Evolutionary conservation across 2,113 vertebrate genomes (phyloP).

Genomic region (Lichenostomus cassidix): DNA sequence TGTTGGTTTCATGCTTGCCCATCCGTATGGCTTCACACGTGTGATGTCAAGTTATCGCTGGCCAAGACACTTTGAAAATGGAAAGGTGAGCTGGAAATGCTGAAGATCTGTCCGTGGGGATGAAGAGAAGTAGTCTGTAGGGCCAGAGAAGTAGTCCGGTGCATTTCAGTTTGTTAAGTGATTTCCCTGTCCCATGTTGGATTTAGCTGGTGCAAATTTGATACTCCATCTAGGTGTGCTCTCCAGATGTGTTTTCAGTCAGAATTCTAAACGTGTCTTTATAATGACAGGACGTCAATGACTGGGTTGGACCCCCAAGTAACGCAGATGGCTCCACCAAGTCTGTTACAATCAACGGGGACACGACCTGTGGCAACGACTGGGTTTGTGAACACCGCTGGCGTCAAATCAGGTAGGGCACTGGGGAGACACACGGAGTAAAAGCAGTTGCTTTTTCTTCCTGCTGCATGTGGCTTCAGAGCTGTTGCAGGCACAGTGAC

Average conservation of each 20-base stretch:
- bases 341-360: slow-evolving; percentile 83
- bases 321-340: slow-evolving; percentile 81
- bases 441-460: neutral
- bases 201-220: too few species aligned
- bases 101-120: rapidly evolving
- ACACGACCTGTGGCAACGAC: slow-evolving; percentile 87
- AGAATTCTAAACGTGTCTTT: neutral
- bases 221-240: neutral
- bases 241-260: neutral
- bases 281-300: slow-evolving; percentile 84
- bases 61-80: slow-evolving; percentile 81
- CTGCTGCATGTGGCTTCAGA: rapidly evolving
- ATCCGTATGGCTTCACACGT: slow-evolving; percentile 88
- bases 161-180: neutral
- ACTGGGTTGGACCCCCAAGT: slow-evolving; percentile 90
- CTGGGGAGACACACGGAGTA: neutral
- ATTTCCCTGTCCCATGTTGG: neutral
- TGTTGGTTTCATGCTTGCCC: slow-evolving; percentile 88
- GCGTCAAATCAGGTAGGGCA: slow-evolving; percentile 86
- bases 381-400: slow-evolving; percentile 97
- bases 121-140: too few species aligned
- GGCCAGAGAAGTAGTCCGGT: neutral
- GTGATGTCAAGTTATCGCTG: slow-evolving; percentile 94
- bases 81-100: slow-evolving; percentile 62
- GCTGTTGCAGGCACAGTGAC: neutral